phyloP scores from a whole-genome alignment of 2,888 invertebrate species.

The Ormia ochracea region DNA sequence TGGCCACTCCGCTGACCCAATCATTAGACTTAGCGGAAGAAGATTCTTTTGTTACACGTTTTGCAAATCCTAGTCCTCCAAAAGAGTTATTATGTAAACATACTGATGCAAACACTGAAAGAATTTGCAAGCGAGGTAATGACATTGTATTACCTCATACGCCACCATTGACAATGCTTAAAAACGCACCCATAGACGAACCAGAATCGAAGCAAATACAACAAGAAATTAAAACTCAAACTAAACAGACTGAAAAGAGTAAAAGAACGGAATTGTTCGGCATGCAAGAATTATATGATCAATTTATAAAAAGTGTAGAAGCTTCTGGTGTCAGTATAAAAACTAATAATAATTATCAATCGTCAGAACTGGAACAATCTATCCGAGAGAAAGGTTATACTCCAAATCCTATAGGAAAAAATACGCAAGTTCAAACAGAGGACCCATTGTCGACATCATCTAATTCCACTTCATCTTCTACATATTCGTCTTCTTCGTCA shows the following conservation, averaged over 20 bases:
- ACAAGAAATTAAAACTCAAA: neutral
- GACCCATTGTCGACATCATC: constrained; percentile 64
- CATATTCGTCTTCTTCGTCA: constrained; percentile 60
- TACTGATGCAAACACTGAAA: neutral
- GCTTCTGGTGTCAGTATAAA: constrained; percentile 67
- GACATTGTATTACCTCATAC: constrained; percentile 23
- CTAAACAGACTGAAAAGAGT: neutral
- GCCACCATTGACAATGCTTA: constrained; percentile 41
- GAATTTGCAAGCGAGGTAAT: neutral
- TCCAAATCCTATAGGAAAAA: neutral
- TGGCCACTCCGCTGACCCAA: constrained; percentile 66
- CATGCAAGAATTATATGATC: constrained; percentile 74
- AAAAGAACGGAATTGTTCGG: constrained; percentile 65
- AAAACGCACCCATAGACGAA: neutral
- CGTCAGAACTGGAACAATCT: neutral
- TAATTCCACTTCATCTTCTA: constrained; percentile 62
- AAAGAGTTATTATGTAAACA: constrained; percentile 39
- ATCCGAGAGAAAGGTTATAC: neutral
- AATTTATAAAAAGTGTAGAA: constrained; percentile 75
- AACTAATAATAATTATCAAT: constrained; percentile 22
- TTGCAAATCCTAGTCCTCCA: constrained; percentile 70
- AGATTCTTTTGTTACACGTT: constrained; percentile 66
- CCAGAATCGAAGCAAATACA: neutral
- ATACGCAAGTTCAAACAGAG: constrained; percentile 12
- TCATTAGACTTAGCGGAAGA: constrained; percentile 50